A percentile compares a stretch with the other conserved stretches of the same genome.
These are phyloP conservation scores for Dolichopus griseipennis DNA, from an alignment of 2,888 invertebrate genomes.

Conservation along the genomic window DNA sequence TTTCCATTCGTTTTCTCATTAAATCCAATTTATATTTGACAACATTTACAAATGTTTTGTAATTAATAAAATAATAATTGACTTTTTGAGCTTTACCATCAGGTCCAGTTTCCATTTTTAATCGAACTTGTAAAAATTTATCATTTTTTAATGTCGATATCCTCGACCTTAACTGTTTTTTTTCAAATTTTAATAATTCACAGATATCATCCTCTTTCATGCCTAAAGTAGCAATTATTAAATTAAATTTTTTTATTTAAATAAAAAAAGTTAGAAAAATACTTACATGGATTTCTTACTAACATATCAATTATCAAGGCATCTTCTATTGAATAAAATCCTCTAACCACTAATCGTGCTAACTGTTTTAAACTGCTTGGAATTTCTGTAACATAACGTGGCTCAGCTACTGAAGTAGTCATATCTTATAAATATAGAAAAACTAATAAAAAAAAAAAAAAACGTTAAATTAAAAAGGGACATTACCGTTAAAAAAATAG, in stretches of 20 bases:
- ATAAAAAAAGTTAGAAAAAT: background rate
- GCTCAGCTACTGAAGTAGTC: slow-evolving; percentile 50
- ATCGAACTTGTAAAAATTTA: slow-evolving; percentile 83
- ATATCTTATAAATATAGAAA: slow-evolving; percentile 15
- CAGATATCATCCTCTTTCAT: slow-evolving; percentile 88
- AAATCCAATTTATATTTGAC: slow-evolving; percentile 95
- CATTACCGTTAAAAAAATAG: too few species aligned
- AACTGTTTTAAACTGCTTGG: slow-evolving; percentile 89
- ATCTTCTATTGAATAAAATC: slow-evolving; percentile 91
- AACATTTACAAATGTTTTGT: slow-evolving; percentile 93
- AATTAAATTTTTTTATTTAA: background rate
- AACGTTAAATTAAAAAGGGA: background rate
- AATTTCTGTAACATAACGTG: slow-evolving; percentile 77
- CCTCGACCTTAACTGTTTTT: slow-evolving; percentile 82
- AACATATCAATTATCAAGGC: slow-evolving; percentile 91
- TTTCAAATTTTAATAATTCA: slow-evolving; percentile 85
- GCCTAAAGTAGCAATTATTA: slow-evolving; percentile 40
- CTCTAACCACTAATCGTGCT: slow-evolving; percentile 81
- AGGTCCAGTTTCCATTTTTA: slow-evolving; percentile 88
- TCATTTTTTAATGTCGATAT: slow-evolving; percentile 81
- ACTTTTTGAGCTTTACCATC: slow-evolving; percentile 94
- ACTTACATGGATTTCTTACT: slow-evolving; percentile 82
- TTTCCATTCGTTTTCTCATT: slow-evolving; percentile 91
- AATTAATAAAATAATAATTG: slow-evolving; percentile 96
- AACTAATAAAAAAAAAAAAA: slow-evolving; percentile 1